Evolutionary conservation across 1,140 invertebrate genomes (phyloP).

Genomic region (Zaprionus kolodkinae): DNA sequence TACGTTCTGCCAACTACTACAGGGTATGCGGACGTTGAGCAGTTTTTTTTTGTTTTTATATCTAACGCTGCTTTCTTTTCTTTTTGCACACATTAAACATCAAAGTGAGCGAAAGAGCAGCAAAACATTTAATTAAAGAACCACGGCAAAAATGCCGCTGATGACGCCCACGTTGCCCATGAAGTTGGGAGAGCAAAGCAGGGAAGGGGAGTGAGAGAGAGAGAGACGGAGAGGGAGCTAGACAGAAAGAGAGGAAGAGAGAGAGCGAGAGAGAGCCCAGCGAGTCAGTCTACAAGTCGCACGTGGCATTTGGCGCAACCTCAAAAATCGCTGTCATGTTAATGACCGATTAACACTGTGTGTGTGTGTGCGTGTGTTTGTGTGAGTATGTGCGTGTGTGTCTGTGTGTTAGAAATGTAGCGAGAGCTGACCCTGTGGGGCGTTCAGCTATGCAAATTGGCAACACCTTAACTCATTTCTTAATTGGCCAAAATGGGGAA

Average conservation of each 20-base stretch:
- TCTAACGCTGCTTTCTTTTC: neutral
- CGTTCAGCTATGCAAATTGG: conserved; percentile 21
- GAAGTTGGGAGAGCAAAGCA: neutral
- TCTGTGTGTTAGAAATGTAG: conserved; percentile 21
- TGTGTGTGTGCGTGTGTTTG: conserved; percentile 31
- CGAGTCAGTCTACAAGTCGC: conserved; percentile 11
- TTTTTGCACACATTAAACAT: conserved; percentile 37
- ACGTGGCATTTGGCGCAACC: conserved; percentile 62
- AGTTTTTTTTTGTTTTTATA: neutral
- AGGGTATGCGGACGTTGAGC: neutral
- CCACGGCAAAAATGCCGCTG: conserved; percentile 19
- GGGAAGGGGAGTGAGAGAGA: neutral
- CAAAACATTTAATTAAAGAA: conserved; percentile 52
- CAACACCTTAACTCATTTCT: conserved; percentile 4
- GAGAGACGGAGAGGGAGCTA: neutral
- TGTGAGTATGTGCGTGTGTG: conserved; percentile 41
- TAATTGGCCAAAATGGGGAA: neutral
- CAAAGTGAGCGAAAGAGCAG: conserved; percentile 40
- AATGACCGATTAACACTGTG: conserved; percentile 73
- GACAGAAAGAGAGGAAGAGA: neutral
- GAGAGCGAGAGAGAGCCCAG: neutral
- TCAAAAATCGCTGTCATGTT: conserved; percentile 74
- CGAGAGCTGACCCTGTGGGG: conserved; percentile 23
- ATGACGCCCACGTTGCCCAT: conserved; percentile 18
- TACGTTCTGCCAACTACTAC: too few relatives aligned